phyloP scores from a whole-genome alignment of 2,888 invertebrate genomes.

The Willowsia nigromaculata region DNA sequence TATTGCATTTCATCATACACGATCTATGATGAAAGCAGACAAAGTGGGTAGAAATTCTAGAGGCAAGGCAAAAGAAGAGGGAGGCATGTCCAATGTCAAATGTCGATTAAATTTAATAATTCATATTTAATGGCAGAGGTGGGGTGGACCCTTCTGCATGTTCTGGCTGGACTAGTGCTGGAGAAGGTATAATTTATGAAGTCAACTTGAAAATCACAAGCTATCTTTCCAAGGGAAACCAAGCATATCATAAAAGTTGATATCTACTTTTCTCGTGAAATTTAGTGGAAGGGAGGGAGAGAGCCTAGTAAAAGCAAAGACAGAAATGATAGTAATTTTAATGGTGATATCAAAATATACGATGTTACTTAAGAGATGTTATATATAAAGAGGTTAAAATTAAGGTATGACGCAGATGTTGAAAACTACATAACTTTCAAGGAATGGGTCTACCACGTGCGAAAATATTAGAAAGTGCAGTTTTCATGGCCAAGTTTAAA shows the following conservation, averaged over 20 bases:
- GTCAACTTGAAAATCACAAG: neutral
- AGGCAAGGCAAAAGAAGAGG: neutral
- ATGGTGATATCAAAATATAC: neutral
- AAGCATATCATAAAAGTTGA: neutral
- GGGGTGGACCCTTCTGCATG: neutral
- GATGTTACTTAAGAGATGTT: no score
- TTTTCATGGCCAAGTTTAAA: no score
- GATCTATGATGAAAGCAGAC: no score
- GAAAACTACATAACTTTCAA: no score
- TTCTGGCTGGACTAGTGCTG: neutral
- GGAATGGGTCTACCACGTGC: no score
- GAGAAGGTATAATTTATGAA: neutral
- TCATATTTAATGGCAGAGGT: neutral
- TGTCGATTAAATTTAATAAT: neutral
- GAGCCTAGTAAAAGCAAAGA: neutral
- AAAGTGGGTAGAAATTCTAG: no score
- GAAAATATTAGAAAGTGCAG: no score
- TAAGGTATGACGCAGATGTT: no score
- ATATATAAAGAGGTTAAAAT: no score
- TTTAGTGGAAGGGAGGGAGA: neutral
- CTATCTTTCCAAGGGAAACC: neutral
- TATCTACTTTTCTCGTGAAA: neutral
- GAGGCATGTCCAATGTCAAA: neutral
- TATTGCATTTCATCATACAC: no score
- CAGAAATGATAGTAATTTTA: neutral